Evolutionary conservation across 2,113 vertebrate species (phyloP), one percentile per base, ranked within the genome.

Genomic region (Henicopernis longicauda): DNA sequence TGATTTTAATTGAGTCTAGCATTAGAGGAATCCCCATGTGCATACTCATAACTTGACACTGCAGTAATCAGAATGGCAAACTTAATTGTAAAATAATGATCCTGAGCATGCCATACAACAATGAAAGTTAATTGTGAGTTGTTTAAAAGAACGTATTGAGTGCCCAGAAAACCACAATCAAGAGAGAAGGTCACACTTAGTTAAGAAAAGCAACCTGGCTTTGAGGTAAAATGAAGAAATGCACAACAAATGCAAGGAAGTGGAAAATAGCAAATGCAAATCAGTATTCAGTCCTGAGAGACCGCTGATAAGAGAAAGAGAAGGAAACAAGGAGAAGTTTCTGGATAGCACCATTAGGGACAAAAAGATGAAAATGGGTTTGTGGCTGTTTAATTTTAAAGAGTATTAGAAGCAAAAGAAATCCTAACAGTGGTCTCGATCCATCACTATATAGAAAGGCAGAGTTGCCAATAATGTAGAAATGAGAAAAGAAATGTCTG

Each of bases 21-120:
- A 8, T 74, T 59, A 58, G 42, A 90, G 70, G 49, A 77, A 70
- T 94, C 59, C 72, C 57, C 89, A 42, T 20, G n/a, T 57, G 93
- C 93, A 74, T 50, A 38, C 83, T 92, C n/a, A 32, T 55, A 83
- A 84, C 84, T 80, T 96, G 93, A 88, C 86, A 86, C 62, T 50
- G 52, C 31, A 52, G 58, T 87, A 69, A 90, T 73, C 72, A 76
- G 58, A 73, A 93, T 85, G 80, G 82, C 21, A 45, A 96, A 71
- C 57, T 92, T 96, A 96, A 97, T 85, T 85, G 81, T 80, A 77
- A 93, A 91, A 79, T 92, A 97, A 96, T 36, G 86, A 96, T 79
- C 55, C 82, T 50, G 45, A 78, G 86, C 61, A 72, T 77, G 65
- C 54, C 23, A 29, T 79, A 63, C 71, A 58, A 85, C 77, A 80